Conservation (phyloP, 1,140 invertebrate genomes). For the Sinonovacula constricta region DNA sequence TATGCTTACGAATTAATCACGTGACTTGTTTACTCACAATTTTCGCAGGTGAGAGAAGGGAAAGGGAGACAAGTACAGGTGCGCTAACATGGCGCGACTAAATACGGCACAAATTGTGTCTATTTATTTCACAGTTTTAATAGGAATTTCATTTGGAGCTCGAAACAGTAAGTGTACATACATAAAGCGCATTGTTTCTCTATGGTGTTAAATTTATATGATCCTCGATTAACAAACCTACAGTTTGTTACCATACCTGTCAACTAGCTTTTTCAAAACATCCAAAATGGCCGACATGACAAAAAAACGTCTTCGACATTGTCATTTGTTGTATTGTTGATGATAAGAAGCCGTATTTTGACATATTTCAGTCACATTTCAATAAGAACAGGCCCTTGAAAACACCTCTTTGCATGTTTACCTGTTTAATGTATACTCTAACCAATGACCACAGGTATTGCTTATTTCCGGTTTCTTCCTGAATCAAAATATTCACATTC, state of each 20-base stretch:
- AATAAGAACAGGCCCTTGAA: background rate
- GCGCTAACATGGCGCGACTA: conserved; percentile 29
- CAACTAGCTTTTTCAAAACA: background rate
- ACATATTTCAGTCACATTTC: background rate
- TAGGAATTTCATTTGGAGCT: conserved; percentile 9
- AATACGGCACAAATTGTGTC: conserved; percentile 15
- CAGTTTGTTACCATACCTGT: background rate
- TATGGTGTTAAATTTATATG: background rate
- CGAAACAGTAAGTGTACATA: conserved; percentile 18
- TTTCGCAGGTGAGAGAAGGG: conserved; percentile 8
- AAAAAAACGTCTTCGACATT: background rate
- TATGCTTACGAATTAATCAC: too few species aligned
- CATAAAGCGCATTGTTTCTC: background rate
- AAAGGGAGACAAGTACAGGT: too few species aligned
- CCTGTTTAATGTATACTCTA: background rate
- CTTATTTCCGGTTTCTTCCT: background rate
- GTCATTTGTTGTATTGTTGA: background rate
- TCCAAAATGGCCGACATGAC: background rate
- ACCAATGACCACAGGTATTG: background rate
- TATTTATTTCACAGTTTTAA: conserved; percentile 9
- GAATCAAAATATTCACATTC: too few species aligned
- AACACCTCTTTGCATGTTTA: background rate
- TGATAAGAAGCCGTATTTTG: background rate
- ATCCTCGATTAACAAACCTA: background rate
- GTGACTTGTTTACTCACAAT: background rate